Evolutionary conservation across 2,888 invertebrate species (phyloP).

Genomic region (Euclidia mi): DNA sequence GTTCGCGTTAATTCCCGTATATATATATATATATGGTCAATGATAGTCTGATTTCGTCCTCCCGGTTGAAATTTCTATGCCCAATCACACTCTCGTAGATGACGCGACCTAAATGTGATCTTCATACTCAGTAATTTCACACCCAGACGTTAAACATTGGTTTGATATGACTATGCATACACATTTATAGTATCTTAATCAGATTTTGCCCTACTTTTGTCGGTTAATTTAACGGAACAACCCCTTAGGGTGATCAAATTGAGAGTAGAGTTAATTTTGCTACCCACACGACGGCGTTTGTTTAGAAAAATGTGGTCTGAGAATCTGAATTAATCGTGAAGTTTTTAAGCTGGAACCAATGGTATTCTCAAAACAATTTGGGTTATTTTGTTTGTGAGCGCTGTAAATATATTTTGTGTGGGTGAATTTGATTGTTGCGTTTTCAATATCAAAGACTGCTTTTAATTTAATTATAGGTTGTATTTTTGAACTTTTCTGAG

Average conservation of each 20-base stretch:
- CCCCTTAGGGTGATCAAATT: conserved; percentile 46
- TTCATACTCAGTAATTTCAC: background rate
- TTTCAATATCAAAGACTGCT: too few relatives aligned
- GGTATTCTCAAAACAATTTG: background rate
- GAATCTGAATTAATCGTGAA: conserved; percentile 46
- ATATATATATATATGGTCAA: too few relatives aligned
- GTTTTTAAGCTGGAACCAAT: conserved; percentile 17
- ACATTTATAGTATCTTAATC: conserved; percentile 65
- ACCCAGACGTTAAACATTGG: conserved; percentile 52
- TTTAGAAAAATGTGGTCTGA: conserved; percentile 51
- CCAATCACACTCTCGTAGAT: too few relatives aligned
- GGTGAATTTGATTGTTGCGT: too few relatives aligned
- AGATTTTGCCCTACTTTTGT: too few relatives aligned
- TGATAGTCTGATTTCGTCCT: too few relatives aligned
- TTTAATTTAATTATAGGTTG: too few relatives aligned
- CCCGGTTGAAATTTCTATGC: too few relatives aligned
- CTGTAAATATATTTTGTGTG: background rate
- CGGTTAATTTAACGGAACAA: conserved; percentile 47
- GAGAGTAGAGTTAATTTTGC: conserved; percentile 49
- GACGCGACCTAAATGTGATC: background rate
- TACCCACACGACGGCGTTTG: conserved; percentile 32
- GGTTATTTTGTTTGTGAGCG: too few relatives aligned
- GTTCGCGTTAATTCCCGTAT: too few relatives aligned
- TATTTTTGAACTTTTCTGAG: too few relatives aligned
- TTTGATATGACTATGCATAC: conserved; percentile 66